A percentile compares a stretch with the other conserved stretches of the same genome.
phyloP scores from a whole-genome alignment of 1,140 invertebrate genomes.

The Schlechtendalia chinensis region DNA sequence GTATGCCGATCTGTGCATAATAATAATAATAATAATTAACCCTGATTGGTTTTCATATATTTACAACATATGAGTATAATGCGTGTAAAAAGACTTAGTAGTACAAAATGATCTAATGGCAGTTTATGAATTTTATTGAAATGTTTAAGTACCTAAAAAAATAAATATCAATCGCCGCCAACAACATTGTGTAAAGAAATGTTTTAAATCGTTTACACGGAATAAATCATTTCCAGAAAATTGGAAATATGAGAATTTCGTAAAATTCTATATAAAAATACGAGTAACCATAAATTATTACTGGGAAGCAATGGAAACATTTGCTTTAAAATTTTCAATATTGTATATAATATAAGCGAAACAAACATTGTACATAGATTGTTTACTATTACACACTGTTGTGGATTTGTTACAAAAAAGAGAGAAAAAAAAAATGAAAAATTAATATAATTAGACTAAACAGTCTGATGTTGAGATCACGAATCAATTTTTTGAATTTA shows the following conservation, averaged over 20 bases:
- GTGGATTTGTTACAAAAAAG: slow-evolving; percentile 12
- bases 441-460: slow-evolving; percentile 41
- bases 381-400: not conserved
- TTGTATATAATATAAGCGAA: slow-evolving; percentile 21
- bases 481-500: slow-evolving; percentile 38
- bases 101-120: slow-evolving; percentile 46
- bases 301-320: slow-evolving; percentile 2
- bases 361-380: slow-evolving; percentile 22
- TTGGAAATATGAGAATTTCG: slow-evolving; percentile 10
- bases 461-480: slow-evolving; percentile 46
- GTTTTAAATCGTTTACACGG: not conserved
- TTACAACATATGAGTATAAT: slow-evolving; percentile 31
- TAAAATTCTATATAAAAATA: slow-evolving; percentile 41
- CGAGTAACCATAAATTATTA: not conserved
- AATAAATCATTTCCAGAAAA: not conserved
- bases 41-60: slow-evolving; percentile 42
- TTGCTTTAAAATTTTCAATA: not conserved
- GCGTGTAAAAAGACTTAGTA: slow-evolving; percentile 4
- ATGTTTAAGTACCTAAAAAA: slow-evolving; percentile 19
- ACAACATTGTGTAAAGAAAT: slow-evolving; percentile 16
- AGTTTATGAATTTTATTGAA: slow-evolving; percentile 35
- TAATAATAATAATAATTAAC: slow-evolving; percentile 35
- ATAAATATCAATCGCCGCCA: slow-evolving; percentile 8
- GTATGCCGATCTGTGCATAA: slow-evolving; percentile 34
- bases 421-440: not conserved